Evolutionary conservation across 2,113 vertebrate species (phyloP).

Genomic region (Dinomys branickii): DNA sequence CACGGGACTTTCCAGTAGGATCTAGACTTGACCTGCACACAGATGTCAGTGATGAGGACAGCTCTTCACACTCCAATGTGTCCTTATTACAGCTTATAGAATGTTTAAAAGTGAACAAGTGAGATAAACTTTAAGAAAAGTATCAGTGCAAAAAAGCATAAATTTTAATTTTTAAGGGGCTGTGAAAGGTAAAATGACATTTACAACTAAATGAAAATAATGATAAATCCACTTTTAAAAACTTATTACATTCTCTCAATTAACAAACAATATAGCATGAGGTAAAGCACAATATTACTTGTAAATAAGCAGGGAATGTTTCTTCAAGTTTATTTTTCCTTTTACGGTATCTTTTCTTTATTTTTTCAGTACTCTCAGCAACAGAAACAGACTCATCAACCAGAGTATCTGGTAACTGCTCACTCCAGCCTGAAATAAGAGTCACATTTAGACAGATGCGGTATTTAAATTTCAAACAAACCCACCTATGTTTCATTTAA

Average conservation of each 20-base stretch:
- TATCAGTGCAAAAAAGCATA: not conserved
- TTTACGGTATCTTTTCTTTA: conserved; percentile 97
- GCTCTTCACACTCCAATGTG: not conserved
- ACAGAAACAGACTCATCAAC: conserved; percentile 87
- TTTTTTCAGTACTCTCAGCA: conserved; percentile 92
- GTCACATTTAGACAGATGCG: not conserved
- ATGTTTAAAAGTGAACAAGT: not conserved
- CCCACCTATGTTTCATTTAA: not conserved
- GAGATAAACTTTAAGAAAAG: not conserved
- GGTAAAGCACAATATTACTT: conserved; percentile 87
- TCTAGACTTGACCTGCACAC: not conserved
- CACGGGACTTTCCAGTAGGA: not conserved
- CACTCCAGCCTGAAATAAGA: conserved; percentile 88
- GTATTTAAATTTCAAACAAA: not conserved
- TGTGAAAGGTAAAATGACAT: not conserved
- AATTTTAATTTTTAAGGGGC: not conserved
- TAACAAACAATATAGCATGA: not conserved
- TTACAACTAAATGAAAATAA: not conserved
- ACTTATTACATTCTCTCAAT: not conserved
- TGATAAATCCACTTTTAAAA: not conserved
- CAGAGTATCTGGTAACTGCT: conserved; percentile 89
- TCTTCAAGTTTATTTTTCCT: conserved; percentile 98
- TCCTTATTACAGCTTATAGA: not conserved
- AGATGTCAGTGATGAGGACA: not conserved
- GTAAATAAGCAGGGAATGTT: conserved; percentile 95